Conservation (phyloP, 2,888 invertebrate genomes). For the Nomada fabriciana region DNA sequence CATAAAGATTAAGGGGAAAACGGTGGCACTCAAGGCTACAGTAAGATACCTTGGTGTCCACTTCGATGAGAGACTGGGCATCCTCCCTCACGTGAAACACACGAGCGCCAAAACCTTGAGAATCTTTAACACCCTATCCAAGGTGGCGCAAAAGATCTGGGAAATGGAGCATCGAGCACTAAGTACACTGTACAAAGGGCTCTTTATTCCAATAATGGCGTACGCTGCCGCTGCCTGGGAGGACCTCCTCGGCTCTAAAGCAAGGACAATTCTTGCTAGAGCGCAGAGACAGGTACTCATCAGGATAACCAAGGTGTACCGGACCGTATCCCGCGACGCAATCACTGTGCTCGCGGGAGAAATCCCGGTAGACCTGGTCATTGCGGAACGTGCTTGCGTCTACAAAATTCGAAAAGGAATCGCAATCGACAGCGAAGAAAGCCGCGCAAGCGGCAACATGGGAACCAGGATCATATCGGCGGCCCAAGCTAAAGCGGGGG, state of each 20-base stretch:
- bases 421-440: no score
- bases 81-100: not conserved
- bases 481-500: no score
- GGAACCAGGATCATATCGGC: no score
- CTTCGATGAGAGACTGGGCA: not conserved
- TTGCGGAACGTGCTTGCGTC: no score
- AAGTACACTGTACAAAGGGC: not conserved
- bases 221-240: conserved; percentile 11
- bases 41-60: not conserved
- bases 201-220: not conserved
- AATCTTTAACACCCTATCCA: not conserved
- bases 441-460: no score
- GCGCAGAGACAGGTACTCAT: not conserved
- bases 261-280: not conserved
- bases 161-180: not conserved
- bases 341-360: no score
- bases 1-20: no score
- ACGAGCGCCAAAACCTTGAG: not conserved
- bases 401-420: no score
- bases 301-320: no score
- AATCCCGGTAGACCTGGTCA: no score
- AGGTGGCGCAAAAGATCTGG: not conserved
- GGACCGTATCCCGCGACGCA: no score
- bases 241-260: not conserved
- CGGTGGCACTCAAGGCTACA: no score